Conservation (phyloP, 2,113 vertebrate species). For the Trinectes maculatus region DNA sequence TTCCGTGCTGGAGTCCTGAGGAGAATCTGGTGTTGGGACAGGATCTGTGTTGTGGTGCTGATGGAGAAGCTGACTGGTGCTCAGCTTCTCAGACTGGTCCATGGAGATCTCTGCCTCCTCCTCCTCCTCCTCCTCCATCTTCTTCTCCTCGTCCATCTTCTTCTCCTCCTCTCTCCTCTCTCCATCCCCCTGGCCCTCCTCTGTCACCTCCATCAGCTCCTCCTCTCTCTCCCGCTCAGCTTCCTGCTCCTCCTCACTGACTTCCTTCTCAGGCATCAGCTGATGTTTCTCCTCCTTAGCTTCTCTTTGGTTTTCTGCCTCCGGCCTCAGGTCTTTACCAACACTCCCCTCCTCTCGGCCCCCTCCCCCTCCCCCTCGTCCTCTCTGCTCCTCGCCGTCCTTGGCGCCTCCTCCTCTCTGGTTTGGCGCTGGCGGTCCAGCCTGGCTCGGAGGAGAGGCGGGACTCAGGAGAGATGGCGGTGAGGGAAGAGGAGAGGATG, state of each 20-base stretch:
- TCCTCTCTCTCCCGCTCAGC: constrained; percentile 3
- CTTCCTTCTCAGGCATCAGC: neutral
- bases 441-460: constrained; percentile 52
- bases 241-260: neutral
- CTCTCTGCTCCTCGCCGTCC: constrained; percentile 24
- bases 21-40: rapidly evolving
- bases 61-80: constrained; percentile 6
- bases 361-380: neutral
- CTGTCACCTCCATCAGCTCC: constrained; percentile 55
- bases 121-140: constrained; percentile 39
- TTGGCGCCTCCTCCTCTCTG: constrained; percentile 31
- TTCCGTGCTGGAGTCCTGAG: constrained; percentile 26
- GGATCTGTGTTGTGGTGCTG: neutral
- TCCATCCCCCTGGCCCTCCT: constrained; percentile 36
- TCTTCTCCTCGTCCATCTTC: constrained; percentile 19
- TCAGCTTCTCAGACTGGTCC: constrained; percentile 61
- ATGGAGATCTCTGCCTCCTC: constrained; percentile 36
- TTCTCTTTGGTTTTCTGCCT: constrained; percentile 59
- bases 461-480: constrained; percentile 60
- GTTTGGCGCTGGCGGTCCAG: constrained; percentile 31
- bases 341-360: neutral
- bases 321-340: constrained; percentile 20
- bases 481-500: constrained; percentile 52
- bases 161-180: constrained; percentile 7
- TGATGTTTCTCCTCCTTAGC: constrained; percentile 38